These are phyloP conservation scores for Pogonus chalceus DNA, from an alignment of 1,140 invertebrate genomes.

Conservation along the genomic window DNA sequence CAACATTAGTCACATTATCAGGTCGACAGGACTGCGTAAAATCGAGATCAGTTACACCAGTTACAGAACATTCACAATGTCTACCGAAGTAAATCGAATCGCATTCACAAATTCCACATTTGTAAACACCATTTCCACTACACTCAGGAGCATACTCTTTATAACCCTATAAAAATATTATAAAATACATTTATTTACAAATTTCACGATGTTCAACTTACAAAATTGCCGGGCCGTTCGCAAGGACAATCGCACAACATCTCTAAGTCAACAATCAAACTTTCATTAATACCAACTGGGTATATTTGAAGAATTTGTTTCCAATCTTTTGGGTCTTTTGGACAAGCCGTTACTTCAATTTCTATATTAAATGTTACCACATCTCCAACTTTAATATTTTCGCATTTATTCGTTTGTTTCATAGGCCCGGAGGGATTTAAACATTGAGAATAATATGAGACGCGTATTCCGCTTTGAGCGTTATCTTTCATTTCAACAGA, in stretches of 20 bases:
- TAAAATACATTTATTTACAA: slow-evolving; percentile 4
- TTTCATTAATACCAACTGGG: slow-evolving; percentile 66
- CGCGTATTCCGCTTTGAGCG: slow-evolving; percentile 69
- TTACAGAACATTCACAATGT: slow-evolving; percentile 54
- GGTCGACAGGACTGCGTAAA: slow-evolving; percentile 52
- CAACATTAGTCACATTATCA: slow-evolving; percentile 53
- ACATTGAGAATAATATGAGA: slow-evolving; percentile 84
- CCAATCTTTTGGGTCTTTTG: slow-evolving; percentile 48
- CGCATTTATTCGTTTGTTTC: slow-evolving; percentile 72
- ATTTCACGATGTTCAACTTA: slow-evolving; percentile 18
- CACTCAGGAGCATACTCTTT: slow-evolving; percentile 37
- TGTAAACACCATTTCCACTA: slow-evolving; percentile 39
- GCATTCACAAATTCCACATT: slow-evolving; percentile 69
- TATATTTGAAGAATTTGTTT: slow-evolving; percentile 58
- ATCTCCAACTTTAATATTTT: slow-evolving; percentile 56
- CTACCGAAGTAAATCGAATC: slow-evolving; percentile 50
- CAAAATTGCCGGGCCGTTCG: slow-evolving; percentile 42
- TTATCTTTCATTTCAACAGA: slow-evolving; percentile 88
- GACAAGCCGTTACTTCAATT: slow-evolving; percentile 44
- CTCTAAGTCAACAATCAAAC: slow-evolving; percentile 56
- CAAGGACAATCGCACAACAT: slow-evolving; percentile 67
- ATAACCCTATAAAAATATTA: slow-evolving; percentile 27
- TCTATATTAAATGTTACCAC: slow-evolving; percentile 36
- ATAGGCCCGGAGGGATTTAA: slow-evolving; percentile 45
- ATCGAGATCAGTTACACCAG: slow-evolving; percentile 38